These are phyloP conservation scores for Peromyscus polionotus DNA, from an alignment of 2,113 vertebrate genomes.

Conservation along the genomic window DNA sequence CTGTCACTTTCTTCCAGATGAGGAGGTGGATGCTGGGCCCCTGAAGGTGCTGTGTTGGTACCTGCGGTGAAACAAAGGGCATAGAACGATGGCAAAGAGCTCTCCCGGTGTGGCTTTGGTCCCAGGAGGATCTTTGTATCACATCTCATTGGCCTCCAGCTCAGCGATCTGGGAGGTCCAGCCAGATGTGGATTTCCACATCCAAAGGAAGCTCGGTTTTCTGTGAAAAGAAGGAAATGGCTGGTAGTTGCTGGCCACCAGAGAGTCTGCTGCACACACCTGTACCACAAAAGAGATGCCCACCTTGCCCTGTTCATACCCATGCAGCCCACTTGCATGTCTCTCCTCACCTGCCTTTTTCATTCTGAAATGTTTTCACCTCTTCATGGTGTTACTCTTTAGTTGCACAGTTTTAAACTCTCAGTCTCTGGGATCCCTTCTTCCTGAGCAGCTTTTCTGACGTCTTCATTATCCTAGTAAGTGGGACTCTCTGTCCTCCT, in stretches of 20 bases:
- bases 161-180: not conserved
- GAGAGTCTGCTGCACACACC: not conserved
- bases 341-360: not conserved
- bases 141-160: not conserved
- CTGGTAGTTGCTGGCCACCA: not conserved
- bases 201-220: not conserved
- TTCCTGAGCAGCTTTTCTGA: not conserved
- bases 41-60: not conserved
- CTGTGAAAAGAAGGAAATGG: not conserved
- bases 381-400: not conserved
- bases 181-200: not conserved
- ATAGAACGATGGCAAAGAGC: not conserved
- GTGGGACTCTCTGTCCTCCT: not conserved
- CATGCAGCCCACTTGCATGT: accelerated
- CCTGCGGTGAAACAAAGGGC: not conserved
- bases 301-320: not conserved
- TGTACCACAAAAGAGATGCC: not conserved
- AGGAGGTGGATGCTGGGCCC: not conserved
- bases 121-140: not conserved
- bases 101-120: not conserved
- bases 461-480: not conserved
- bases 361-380: not conserved
- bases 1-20: not conserved
- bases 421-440: not conserved
- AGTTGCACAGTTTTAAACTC: not conserved